A percentile compares a stretch with the other conserved stretches of the same genome.
These are phyloP conservation scores for Pseudomugil gertrudae DNA, from an alignment of 2,797 vertebrate species.

Conservation along the genomic window DNA sequence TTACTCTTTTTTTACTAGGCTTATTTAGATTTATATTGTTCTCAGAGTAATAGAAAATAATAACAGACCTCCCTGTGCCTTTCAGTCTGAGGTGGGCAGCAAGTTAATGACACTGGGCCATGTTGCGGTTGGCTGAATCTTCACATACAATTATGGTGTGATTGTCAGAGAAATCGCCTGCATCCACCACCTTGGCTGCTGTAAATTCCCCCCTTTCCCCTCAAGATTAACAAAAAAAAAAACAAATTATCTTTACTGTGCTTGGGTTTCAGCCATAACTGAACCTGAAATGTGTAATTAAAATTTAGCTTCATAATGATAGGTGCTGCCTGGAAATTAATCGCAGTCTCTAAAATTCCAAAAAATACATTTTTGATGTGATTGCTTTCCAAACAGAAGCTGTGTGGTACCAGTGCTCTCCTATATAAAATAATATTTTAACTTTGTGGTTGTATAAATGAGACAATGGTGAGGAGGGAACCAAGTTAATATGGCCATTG, in stretches of 20 bases:
- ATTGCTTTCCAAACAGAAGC: slow-evolving; percentile 30
- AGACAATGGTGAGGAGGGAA: slow-evolving; percentile 1
- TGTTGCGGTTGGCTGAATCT: slow-evolving; percentile 77
- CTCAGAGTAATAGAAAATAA: slow-evolving; percentile 82
- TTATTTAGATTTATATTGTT: slow-evolving; percentile 72
- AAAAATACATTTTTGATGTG: slow-evolving; percentile 43
- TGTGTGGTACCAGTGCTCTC: slow-evolving; percentile 14
- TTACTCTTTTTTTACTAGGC: slow-evolving; percentile 56
- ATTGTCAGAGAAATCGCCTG: slow-evolving; percentile 77
- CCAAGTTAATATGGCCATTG: slow-evolving; percentile 19
- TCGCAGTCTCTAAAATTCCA: slow-evolving; percentile 58
- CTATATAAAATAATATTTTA: slow-evolving; percentile 4
- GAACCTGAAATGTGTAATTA: slow-evolving; percentile 80
- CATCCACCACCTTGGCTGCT: slow-evolving; percentile 53
- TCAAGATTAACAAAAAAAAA: slow-evolving; percentile 67
- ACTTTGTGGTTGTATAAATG: slow-evolving; percentile 2
- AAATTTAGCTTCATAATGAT: slow-evolving; percentile 78
- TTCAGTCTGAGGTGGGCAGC: slow-evolving; percentile 73
- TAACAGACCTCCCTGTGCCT: slow-evolving; percentile 60
- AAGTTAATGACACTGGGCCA: slow-evolving; percentile 79
- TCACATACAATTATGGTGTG: slow-evolving; percentile 79
- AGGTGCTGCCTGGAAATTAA: slow-evolving; percentile 74
- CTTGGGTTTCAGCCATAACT: slow-evolving; percentile 67
- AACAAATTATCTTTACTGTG: slow-evolving; percentile 75
- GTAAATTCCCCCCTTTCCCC: slow-evolving; percentile 22